Evolutionary conservation across 2,888 invertebrate genomes (phyloP).

Genomic region (Leptothorax acervorum): DNA sequence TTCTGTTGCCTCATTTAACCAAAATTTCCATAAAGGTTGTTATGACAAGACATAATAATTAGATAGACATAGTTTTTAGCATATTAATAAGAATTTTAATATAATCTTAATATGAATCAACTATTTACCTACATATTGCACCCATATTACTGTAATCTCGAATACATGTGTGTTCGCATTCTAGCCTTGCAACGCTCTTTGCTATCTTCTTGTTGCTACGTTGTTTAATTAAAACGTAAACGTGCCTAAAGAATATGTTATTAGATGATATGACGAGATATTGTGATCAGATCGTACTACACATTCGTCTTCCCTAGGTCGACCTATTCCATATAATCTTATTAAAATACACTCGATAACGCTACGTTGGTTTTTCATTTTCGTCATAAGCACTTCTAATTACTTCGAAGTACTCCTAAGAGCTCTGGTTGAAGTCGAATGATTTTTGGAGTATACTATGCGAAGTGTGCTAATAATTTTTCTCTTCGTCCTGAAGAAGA

Average conservation of each 20-base stretch:
- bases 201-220: not conserved
- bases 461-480: conserved; percentile 14
- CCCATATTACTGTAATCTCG: conserved; percentile 8
- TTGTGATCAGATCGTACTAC: not conserved
- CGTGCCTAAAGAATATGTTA: not conserved
- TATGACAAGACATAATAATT: conserved; percentile 1
- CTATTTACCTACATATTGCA: not conserved
- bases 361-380: conserved; percentile 27
- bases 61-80: not conserved
- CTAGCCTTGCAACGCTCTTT: not conserved
- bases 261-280: not conserved
- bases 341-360: not conserved
- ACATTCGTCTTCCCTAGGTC: conserved; percentile 2
- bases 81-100: not conserved
- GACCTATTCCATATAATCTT: not conserved
- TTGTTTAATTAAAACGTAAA: conserved; percentile 6
- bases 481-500: conserved; percentile 1
- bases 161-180: not conserved
- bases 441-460: not conserved
- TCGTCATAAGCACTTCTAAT: conserved; percentile 31
- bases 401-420: conserved; percentile 27
- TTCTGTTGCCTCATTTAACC: not conserved
- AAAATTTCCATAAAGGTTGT: not conserved
- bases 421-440: not conserved
- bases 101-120: not conserved